A percentile compares a stretch with the other conserved stretches of the same genome.
Conservation (phyloP, 2,888 invertebrate species). For the Nomada hirtipes region DNA sequence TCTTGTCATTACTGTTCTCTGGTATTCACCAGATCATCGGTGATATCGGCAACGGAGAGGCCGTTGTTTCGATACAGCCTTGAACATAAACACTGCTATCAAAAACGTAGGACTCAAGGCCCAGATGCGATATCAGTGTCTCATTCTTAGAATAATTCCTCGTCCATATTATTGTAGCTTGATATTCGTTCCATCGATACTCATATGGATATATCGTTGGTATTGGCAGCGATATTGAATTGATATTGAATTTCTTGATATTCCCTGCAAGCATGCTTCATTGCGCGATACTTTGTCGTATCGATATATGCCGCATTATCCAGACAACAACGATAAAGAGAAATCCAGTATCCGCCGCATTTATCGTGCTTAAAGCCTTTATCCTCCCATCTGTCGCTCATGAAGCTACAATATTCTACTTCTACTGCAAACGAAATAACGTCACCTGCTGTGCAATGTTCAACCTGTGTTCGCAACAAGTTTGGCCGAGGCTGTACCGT, state of each 20-base stretch:
- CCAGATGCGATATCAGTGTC: slow-evolving; percentile 7
- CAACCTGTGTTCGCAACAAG: no score
- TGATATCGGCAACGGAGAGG: slow-evolving; percentile 51
- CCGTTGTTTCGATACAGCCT: slow-evolving; percentile 42
- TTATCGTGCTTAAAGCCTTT: slow-evolving; percentile 35
- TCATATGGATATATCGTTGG: neutral
- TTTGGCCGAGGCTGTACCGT: neutral
- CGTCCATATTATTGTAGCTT: neutral
- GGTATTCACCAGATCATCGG: slow-evolving; percentile 43
- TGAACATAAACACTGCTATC: slow-evolving; percentile 28
- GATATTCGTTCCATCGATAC: neutral
- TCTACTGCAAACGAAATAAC: neutral
- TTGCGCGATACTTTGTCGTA: slow-evolving; percentile 10
- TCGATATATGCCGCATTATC: slow-evolving; percentile 37
- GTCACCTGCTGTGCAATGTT: no score
- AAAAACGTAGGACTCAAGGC: slow-evolving; percentile 21
- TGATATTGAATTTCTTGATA: neutral
- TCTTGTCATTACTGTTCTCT: slow-evolving; percentile 43
- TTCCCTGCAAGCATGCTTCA: slow-evolving; percentile 1
- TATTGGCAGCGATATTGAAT: neutral
- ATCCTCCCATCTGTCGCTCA: slow-evolving; percentile 1
- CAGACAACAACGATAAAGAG: slow-evolving; percentile 36
- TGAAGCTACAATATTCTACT: neutral
- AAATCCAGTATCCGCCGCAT: neutral
- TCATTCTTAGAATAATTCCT: slow-evolving; percentile 8